These are phyloP conservation scores for Saimiri boliviensis DNA, from an alignment of 2,113 vertebrate genomes.

Conservation along the genomic window DNA sequence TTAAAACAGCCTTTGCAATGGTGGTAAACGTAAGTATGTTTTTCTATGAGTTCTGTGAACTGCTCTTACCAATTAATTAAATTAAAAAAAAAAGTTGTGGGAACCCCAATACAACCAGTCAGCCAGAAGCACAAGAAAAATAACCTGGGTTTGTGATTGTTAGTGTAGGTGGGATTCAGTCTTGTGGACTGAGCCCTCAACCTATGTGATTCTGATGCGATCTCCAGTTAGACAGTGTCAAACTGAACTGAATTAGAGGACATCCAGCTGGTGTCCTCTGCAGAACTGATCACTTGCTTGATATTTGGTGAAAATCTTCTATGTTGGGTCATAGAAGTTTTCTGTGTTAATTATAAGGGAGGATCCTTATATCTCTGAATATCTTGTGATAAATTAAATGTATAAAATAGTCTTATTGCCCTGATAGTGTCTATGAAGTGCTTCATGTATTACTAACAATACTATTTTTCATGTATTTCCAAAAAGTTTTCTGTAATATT, in stretches of 20 bases:
- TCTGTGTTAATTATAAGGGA: neutral
- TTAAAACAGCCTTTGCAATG: neutral
- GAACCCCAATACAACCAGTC: neutral
- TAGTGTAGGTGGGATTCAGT: neutral
- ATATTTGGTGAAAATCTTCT: neutral
- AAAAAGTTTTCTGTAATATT: neutral
- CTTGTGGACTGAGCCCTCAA: neutral
- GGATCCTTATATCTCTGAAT: neutral
- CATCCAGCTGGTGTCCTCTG: neutral
- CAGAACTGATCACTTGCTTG: neutral
- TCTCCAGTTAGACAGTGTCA: neutral
- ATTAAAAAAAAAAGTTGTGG: neutral
- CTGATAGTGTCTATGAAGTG: neutral
- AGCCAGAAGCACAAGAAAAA: neutral
- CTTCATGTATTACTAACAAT: neutral
- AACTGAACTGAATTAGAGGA: neutral
- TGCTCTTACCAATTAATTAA: neutral
- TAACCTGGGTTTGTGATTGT: neutral
- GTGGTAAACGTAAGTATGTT: neutral
- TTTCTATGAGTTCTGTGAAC: neutral
- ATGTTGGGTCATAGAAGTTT: neutral
- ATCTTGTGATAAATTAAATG: neutral
- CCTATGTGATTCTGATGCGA: neutral
- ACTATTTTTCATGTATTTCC: neutral
- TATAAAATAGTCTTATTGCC: neutral